phyloP scores from a whole-genome alignment of 2,888 invertebrate species.

The Plemyria rubiginata region DNA sequence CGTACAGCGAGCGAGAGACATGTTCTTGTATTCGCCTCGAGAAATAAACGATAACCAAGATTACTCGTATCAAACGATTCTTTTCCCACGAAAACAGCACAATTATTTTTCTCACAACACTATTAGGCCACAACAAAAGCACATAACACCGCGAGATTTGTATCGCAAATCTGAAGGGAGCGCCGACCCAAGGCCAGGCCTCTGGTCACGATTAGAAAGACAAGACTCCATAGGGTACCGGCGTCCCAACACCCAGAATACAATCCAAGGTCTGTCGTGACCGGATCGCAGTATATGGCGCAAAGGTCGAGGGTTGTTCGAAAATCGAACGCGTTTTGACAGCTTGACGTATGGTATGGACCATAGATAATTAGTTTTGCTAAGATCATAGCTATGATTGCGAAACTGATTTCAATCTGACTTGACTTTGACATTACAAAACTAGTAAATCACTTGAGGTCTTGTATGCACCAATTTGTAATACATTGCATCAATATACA shows the following conservation, averaged over 20 bases:
- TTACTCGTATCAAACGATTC: conserved; percentile 4
- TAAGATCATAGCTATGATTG: not conserved
- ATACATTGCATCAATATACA: too few species aligned
- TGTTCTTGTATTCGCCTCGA: too few species aligned
- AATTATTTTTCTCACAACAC: conserved; percentile 48
- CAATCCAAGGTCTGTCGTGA: conserved; percentile 79
- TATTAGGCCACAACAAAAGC: conserved; percentile 55
- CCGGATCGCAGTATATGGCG: conserved; percentile 56
- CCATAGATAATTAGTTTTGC: conserved; percentile 46
- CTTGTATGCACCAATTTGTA: too few species aligned
- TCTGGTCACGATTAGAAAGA: conserved; percentile 79
- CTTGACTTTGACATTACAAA: not conserved
- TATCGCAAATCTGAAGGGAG: conserved; percentile 73
- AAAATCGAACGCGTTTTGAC: conserved; percentile 65
- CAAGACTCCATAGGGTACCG: conserved; percentile 43
- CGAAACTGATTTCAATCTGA: not conserved
- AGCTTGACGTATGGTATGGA: conserved; percentile 64
- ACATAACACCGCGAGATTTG: conserved; percentile 58
- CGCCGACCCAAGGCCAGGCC: conserved; percentile 70
- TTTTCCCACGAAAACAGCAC: conserved; percentile 27
- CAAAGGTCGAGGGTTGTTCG: conserved; percentile 71
- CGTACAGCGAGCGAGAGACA: too few species aligned
- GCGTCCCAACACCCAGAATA: conserved; percentile 54
- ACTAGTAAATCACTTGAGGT: too few species aligned
- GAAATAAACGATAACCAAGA: conserved; percentile 3